Conservation (phyloP, 1,140 invertebrate genomes). For the Helicoverpa zea region DNA sequence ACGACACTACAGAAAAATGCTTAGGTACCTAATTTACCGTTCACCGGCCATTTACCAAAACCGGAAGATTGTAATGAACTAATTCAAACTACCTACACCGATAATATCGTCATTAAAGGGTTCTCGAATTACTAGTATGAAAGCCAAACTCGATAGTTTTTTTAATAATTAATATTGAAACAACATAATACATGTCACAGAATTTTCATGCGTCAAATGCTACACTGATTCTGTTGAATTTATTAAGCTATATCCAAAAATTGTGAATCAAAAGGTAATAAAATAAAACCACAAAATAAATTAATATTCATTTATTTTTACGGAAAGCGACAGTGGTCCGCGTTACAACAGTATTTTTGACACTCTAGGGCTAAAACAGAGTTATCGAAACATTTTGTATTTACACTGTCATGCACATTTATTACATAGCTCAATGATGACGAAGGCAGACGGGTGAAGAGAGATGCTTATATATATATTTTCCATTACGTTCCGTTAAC, state of each 20-base stretch:
- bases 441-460: conserved; percentile 25
- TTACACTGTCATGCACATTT: conserved; percentile 38
- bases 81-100: neutral
- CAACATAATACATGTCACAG: too few relatives aligned
- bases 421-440: conserved; percentile 26
- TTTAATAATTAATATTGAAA: too few relatives aligned
- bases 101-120: neutral
- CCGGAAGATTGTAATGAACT: neutral
- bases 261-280: neutral
- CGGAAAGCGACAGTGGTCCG: conserved; percentile 66
- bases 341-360: conserved; percentile 47
- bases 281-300: conserved; percentile 13
- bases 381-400: conserved; percentile 19
- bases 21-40: neutral
- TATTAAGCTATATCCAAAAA: neutral
- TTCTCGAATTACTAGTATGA: neutral
- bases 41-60: neutral
- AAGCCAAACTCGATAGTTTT: too few relatives aligned
- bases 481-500: conserved; percentile 13
- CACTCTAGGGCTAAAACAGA: conserved; percentile 34
- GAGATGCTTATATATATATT: conserved; percentile 23
- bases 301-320: conserved; percentile 60
- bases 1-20: neutral
- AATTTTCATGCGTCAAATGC: too few relatives aligned
- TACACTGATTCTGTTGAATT: too few relatives aligned